Base-by-base conservation (phyloP, 2,888 invertebrate genomes). In the Patella pellucida region DNA sequence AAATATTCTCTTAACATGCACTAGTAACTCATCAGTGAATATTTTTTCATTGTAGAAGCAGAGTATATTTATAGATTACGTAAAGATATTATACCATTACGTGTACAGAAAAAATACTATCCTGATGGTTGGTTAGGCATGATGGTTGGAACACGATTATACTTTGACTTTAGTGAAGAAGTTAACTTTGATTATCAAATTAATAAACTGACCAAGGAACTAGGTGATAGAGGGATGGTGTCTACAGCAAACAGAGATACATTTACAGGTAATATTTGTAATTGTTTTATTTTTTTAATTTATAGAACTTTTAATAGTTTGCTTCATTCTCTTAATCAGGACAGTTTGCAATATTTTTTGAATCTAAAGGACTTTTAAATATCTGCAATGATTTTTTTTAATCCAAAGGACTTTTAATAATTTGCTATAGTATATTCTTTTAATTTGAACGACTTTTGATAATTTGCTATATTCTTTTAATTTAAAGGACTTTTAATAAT, bases 121-220 rank as follows among this genome's bases (percentile, higher is more conserved):
- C 89, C 90, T 5, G 90, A 90, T 76, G 90, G 90, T n/a, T 90
- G 90, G 90, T 83, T 90, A 52, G 90, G 90, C 1, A 86, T 90
- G 71, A 76, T 90, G 73, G 87, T 89, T 7, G 90, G 90, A 7
- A 88, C 88, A 9, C 81, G 84, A 5, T 83, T 90, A 50, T 89
- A 89, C 78, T 89, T 90, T 76, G 88, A 90, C 79, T 82, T 90
- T 78, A 86, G 84, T 73, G 76, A 78, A 1, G 84, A 84, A 15
- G 83, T 82, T 14, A 76, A 76, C 14, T 71, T 86, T 0, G 85
- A 87, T 7, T 62, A 71, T 41, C 84, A 86, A 78, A 79, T 89
- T 16, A 83, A 82, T 9, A 81, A 83, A 69, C 76, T 90, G 14
- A 75, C 87, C 7, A 84, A 83, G 67, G 90, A 90, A 77, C 76